Evolutionary conservation across 1,140 invertebrate genomes (phyloP).

Genomic region (Agraylea sexmaculata): DNA sequence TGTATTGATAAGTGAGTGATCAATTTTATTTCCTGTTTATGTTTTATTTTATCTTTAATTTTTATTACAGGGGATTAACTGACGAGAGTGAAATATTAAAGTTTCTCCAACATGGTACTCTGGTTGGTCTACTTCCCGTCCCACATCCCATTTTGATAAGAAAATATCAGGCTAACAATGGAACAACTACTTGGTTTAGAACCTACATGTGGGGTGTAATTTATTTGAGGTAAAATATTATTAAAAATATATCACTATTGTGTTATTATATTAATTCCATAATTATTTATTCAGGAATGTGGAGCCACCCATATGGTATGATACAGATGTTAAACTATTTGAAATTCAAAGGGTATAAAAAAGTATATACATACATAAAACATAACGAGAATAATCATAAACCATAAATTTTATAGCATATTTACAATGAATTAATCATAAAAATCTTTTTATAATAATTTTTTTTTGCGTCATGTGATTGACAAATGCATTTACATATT

Average conservation of each 20-base stretch:
- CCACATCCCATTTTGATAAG: constrained; percentile 98
- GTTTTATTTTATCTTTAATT: not conserved
- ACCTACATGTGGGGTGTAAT: constrained; percentile 99
- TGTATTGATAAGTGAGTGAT: constrained; percentile 95
- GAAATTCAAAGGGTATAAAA: constrained; percentile 89
- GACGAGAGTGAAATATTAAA: constrained; percentile 99
- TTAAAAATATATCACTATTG: constrained; percentile 1
- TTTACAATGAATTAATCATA: not conserved
- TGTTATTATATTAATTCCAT: constrained; percentile 10
- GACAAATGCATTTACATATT: not conserved
- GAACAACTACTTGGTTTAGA: constrained; percentile 97
- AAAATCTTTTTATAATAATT: not conserved
- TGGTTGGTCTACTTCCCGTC: constrained; percentile 94
- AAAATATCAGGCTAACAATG: constrained; percentile 96
- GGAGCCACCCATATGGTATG: constrained; percentile 98
- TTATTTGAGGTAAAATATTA: constrained; percentile 71
- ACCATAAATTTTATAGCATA: not conserved
- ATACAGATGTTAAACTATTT: constrained; percentile 97
- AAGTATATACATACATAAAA: not conserved
- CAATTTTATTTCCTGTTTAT: constrained; percentile 2
- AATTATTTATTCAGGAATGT: constrained; percentile 70
- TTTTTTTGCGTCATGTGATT: not conserved
- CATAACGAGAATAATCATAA: not conserved
- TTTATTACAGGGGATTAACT: constrained; percentile 75
- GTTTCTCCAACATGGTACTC: constrained; percentile 96